Evolutionary conservation across 2,888 invertebrate species (phyloP).

Genomic region (Pyrochroa serraticornis): DNA sequence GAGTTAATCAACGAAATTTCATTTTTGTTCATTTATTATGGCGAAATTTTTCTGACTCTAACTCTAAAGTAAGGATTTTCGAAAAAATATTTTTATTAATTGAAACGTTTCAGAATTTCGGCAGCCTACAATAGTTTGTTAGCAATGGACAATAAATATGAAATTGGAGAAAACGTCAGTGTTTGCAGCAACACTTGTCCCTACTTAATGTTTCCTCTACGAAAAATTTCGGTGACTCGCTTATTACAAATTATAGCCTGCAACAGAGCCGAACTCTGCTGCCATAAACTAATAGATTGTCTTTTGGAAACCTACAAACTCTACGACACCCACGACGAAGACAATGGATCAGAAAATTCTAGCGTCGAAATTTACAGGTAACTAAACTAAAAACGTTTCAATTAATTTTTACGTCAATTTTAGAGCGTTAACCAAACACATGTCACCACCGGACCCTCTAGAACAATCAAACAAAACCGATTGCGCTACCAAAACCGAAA

Average conservation of each 20-base stretch:
- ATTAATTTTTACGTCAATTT: not conserved
- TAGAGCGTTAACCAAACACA: slow-evolving; percentile 74
- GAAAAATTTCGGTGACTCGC: slow-evolving; percentile 74
- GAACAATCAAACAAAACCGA: not conserved
- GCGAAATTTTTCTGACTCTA: slow-evolving; percentile 64
- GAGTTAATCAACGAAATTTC: slow-evolving; percentile 63
- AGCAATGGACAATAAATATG: slow-evolving; percentile 64
- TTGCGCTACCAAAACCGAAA: slow-evolving; percentile 40
- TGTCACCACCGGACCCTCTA: slow-evolving; percentile 60
- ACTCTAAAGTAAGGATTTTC: slow-evolving; percentile 60
- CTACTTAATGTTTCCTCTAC: slow-evolving; percentile 70
- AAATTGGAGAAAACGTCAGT: slow-evolving; percentile 63
- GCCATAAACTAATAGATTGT: slow-evolving; percentile 74
- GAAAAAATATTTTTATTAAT: not conserved
- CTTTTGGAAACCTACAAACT: slow-evolving; percentile 70
- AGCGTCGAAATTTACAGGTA: slow-evolving; percentile 77
- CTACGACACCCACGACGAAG: slow-evolving; percentile 60
- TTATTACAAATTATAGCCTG: slow-evolving; percentile 76
- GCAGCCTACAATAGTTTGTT: slow-evolving; percentile 67
- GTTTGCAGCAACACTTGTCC: slow-evolving; percentile 81
- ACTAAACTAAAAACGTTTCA: slow-evolving; percentile 12
- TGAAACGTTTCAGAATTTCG: slow-evolving; percentile 61
- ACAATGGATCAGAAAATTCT: slow-evolving; percentile 65
- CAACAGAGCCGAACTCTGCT: slow-evolving; percentile 72
- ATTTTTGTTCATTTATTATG: slow-evolving; percentile 64